Evolutionary conservation across 1,140 invertebrate genomes (phyloP).

Genomic region (Heterodera carotae): DNA sequence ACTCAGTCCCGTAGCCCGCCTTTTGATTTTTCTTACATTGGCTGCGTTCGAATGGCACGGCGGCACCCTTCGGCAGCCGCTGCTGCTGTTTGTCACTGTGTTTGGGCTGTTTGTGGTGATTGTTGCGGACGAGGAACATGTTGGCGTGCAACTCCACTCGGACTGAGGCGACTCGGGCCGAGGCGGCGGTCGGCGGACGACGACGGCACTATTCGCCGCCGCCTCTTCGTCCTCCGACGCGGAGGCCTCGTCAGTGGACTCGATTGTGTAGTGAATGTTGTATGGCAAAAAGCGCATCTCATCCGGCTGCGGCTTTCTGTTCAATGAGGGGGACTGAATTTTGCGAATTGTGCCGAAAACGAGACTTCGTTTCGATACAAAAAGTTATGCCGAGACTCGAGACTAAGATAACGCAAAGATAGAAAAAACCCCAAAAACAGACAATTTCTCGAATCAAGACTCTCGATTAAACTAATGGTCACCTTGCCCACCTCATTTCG

Average conservation of each 20-base stretch:
- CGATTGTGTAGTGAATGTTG: slow-evolving; percentile 51
- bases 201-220: neutral
- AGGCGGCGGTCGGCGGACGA: neutral
- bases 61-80: too few species aligned
- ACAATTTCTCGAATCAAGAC: too few species aligned
- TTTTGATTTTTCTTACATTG: too few species aligned
- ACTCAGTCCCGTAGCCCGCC: too few species aligned
- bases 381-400: too few species aligned
- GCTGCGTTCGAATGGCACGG: too few species aligned
- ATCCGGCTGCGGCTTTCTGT: slow-evolving; percentile 41
- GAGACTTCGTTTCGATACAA: too few species aligned
- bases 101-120: neutral
- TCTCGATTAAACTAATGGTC: too few species aligned
- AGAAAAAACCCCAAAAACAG: too few species aligned
- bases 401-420: neutral
- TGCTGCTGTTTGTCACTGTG: neutral
- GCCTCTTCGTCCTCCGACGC: neutral
- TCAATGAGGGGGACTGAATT: too few species aligned
- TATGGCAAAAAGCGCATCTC: slow-evolving; percentile 49
- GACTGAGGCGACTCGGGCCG: neutral
- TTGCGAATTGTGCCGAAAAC: too few species aligned
- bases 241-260: slow-evolving; percentile 30
- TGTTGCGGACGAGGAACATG: neutral
- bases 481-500: slow-evolving; percentile 36
- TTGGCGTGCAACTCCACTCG: neutral